Conservation (phyloP, 2,888 invertebrate genomes). For the Incurvaria masculella region DNA sequence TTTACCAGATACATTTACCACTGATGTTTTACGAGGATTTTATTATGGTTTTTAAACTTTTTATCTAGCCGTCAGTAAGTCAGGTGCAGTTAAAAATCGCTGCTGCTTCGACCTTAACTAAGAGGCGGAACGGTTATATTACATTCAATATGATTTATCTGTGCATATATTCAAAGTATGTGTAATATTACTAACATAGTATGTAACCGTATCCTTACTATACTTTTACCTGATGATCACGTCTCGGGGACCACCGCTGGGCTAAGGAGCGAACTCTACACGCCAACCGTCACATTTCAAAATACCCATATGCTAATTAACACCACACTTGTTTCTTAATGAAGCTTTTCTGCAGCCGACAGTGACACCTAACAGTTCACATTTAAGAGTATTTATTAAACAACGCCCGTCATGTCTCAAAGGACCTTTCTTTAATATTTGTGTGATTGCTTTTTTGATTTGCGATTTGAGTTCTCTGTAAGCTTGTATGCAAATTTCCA, state of each 20-base stretch:
- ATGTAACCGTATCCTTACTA: neutral
- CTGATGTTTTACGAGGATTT: no score
- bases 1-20: no score
- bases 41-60: no score
- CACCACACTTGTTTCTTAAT: conserved; percentile 17
- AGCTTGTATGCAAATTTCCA: neutral
- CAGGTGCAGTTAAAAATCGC: no score
- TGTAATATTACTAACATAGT: no score
- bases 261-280: conserved; percentile 35
- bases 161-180: no score
- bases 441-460: neutral
- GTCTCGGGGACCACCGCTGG: conserved; percentile 35
- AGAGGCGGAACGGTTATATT: no score
- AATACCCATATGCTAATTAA: conserved; percentile 56
- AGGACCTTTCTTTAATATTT: neutral
- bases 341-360: neutral
- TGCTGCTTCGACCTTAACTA: no score
- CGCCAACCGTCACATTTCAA: conserved; percentile 53
- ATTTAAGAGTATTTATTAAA: neutral
- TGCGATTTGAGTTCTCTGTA: neutral
- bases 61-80: no score
- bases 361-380: no score
- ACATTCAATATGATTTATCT: no score
- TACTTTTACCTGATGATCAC: neutral
- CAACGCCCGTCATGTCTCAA: neutral